phyloP scores from a whole-genome alignment of 2,888 invertebrate species.

The Tridacna crocea region DNA sequence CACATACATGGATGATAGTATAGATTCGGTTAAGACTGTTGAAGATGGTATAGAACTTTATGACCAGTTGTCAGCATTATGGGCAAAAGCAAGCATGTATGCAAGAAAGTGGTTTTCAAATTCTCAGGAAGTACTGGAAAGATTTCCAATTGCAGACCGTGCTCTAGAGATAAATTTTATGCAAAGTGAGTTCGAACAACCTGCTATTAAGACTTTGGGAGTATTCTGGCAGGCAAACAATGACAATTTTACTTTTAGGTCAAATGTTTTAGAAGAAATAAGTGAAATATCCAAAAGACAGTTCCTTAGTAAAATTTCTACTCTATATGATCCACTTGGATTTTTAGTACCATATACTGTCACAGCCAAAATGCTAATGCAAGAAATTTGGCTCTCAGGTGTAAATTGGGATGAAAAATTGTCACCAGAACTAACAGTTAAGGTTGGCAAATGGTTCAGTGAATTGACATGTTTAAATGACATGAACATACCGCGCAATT shows the following conservation, averaged over 20 bases:
- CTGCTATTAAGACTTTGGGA: slow-evolving; percentile 52
- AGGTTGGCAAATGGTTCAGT: slow-evolving; percentile 20
- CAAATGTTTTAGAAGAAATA: slow-evolving; percentile 33
- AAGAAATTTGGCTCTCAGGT: slow-evolving; percentile 35
- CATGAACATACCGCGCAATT: slow-evolving; percentile 46
- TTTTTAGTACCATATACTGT: slow-evolving; percentile 38
- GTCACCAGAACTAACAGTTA: background rate
- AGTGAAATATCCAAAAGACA: slow-evolving; percentile 37
- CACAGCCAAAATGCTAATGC: slow-evolving; percentile 40
- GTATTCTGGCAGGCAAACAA: slow-evolving; percentile 49
- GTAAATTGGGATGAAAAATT: slow-evolving; percentile 44
- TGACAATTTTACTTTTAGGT: too few species aligned
- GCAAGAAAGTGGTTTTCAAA: slow-evolving; percentile 57
- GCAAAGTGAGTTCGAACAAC: slow-evolving; percentile 35
- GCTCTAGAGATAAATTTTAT: too few species aligned
- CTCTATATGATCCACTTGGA: slow-evolving; percentile 46
- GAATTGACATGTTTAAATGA: slow-evolving; percentile 21
- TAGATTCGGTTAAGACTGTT: too few species aligned
- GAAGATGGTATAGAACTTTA: too few species aligned
- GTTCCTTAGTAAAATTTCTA: slow-evolving; percentile 28
- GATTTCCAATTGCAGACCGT: slow-evolving; percentile 44
- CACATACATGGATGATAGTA: slow-evolving; percentile 63
- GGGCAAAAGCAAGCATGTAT: too few species aligned
- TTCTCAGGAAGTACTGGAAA: slow-evolving; percentile 31
- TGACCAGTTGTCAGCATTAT: too few species aligned